Percentiles rank a stretch among this genome's conserved stretches.
Conservation (phyloP, 1,140 invertebrate genomes). For the Saccostrea glomerata region DNA sequence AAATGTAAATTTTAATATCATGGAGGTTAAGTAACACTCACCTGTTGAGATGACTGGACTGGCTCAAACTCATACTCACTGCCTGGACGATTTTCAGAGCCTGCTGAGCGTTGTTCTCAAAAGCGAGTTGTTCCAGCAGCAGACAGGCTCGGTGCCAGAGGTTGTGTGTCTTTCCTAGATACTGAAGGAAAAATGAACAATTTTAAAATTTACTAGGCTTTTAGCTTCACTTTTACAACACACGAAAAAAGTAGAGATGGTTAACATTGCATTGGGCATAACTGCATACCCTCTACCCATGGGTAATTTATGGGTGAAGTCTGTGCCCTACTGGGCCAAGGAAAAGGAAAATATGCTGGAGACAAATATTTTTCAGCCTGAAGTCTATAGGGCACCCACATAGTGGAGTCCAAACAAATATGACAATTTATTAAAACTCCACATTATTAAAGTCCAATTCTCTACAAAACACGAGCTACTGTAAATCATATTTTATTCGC, state of each 20-base stretch:
- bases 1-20: not conserved
- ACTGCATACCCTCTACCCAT: too few relatives aligned
- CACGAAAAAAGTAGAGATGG: not conserved
- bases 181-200: constrained; percentile 77
- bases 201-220: not conserved
- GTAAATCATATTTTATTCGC: too few relatives aligned
- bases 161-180: constrained; percentile 96
- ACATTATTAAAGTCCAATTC: too few relatives aligned
- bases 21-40: constrained; percentile 42
- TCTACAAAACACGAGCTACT: too few relatives aligned
- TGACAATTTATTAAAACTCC: too few relatives aligned
- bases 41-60: constrained; percentile 78
- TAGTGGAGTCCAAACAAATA: too few relatives aligned
- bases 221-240: not conserved
- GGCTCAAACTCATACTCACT: constrained; percentile 78
- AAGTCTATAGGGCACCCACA: too few relatives aligned
- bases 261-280: not conserved
- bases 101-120: constrained; percentile 80
- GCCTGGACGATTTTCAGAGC: constrained; percentile 66
- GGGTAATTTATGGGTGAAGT: too few relatives aligned
- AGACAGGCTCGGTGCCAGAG: constrained; percentile 96
- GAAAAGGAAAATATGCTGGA: too few relatives aligned
- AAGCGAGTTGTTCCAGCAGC: constrained; percentile 91
- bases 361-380: too few relatives aligned
- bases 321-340: too few relatives aligned